Conservation (phyloP, 2,888 invertebrate genomes). For the Mellilla xanthometata region DNA sequence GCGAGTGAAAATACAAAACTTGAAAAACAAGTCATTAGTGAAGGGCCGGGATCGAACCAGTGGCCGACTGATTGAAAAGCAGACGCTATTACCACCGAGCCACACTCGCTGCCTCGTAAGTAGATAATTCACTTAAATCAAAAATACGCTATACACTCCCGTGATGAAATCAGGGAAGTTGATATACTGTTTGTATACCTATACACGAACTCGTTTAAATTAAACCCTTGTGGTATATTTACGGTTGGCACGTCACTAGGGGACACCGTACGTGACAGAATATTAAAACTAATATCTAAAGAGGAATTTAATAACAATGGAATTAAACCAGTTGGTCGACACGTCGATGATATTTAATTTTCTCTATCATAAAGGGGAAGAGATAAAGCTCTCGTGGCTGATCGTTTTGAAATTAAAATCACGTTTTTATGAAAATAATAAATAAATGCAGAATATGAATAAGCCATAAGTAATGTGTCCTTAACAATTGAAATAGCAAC, state of each 20-base stretch:
- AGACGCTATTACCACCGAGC: too few relatives aligned
- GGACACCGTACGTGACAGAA: constrained; percentile 43
- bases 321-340: constrained; percentile 40
- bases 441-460: neutral
- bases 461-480: too few relatives aligned
- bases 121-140: too few relatives aligned
- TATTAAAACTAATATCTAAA: constrained; percentile 41
- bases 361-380: constrained; percentile 34
- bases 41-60: too few relatives aligned
- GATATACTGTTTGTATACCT: constrained; percentile 5
- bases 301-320: constrained; percentile 44
- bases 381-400: constrained; percentile 34
- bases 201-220: constrained; percentile 6
- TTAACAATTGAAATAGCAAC: too few relatives aligned
- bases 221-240: constrained; percentile 25
- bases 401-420: constrained; percentile 18
- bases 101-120: too few relatives aligned
- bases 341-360: constrained; percentile 38
- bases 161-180: neutral
- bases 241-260: constrained; percentile 36
- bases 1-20: too few relatives aligned
- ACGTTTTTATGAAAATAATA: neutral
- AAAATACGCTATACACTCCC: too few relatives aligned
- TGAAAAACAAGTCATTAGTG: too few relatives aligned
- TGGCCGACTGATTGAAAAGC: too few relatives aligned